These are phyloP conservation scores for Limosa lapponica DNA, from an alignment of 2,797 vertebrate genomes.

Conservation along the genomic window DNA sequence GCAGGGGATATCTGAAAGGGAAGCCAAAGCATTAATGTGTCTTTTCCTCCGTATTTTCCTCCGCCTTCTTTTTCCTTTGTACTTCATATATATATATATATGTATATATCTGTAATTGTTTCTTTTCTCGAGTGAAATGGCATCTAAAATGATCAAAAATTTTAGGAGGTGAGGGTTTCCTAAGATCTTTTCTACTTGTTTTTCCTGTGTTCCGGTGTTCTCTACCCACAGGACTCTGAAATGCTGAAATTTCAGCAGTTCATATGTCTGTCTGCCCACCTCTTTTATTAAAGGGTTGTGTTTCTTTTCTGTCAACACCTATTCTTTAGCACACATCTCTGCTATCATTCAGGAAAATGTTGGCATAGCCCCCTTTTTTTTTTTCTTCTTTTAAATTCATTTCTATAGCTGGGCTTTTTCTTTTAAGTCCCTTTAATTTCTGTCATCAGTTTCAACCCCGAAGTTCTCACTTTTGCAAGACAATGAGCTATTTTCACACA, in stretches of 20 bases:
- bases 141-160: neutral
- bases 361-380: conserved; percentile 23
- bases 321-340: conserved; percentile 67
- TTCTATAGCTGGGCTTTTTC: conserved; percentile 1
- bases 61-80: neutral
- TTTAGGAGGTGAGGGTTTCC: conserved; percentile 16
- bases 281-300: conserved; percentile 62
- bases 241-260: conserved; percentile 39
- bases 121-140: neutral
- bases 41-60: neutral
- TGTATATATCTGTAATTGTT: neutral
- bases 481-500: conserved; percentile 52
- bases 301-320: conserved; percentile 73
- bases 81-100: neutral
- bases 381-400: neutral
- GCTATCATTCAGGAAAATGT: conserved; percentile 63
- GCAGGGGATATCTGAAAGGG: conserved; percentile 58
- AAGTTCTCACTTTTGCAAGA: conserved; percentile 44
- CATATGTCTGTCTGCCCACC: conserved; percentile 57
- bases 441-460: conserved; percentile 11
- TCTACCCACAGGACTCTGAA: conserved; percentile 1
- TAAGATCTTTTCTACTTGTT: conserved; percentile 20
- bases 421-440: conserved; percentile 54
- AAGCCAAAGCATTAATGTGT: conserved; percentile 48
- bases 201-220: conserved; percentile 5